Base-by-base conservation (phyloP, 2,113 vertebrate genomes). In the Mesitornis unicolor region DNA sequence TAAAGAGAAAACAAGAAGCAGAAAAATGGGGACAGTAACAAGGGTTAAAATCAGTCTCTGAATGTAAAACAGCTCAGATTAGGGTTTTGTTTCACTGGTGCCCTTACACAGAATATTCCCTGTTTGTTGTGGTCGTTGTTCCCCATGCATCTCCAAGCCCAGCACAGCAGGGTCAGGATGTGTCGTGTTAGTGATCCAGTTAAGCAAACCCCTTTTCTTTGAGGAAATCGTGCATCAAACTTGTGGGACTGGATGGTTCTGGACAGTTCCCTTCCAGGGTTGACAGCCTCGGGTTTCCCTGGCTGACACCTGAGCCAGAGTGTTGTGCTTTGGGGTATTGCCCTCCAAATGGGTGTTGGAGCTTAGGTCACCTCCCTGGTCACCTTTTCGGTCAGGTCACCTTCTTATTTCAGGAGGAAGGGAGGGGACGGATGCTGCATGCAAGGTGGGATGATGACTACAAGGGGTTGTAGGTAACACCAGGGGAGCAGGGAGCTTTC, bases 221-320 rank as follows among this genome's bases (percentile, higher is more conserved):
- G 50, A 26, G 77, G 38, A 40, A n/a, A 26, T 11, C 6, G 4
- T 12, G 26, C 35, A 10, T 15, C 67, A 9, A 1, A 29, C 59
- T 29, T 1, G 0, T 11, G 45, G 36, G 16, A 19, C 54, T 69
- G 40, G 20, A n/a, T 19, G 50, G 25, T 54, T 48, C 69, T 0
- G 0, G 20, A 4, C 1, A 1, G 17, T 45, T 90, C 7, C 24
- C 13, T 61, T 53, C 35, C 54, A 28, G 82, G 26, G 59, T 1
- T 7, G 22, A 38, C 40, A 18, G 29, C 20, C 31, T 75, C 8
- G 0, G 21, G 12, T 38, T 11, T 38, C 35, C 29, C 40, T 4
- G 6, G 3, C 29, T 51, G n/a, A 20, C 26, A 29, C 12, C 48
- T 26, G 33, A 51, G 31, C 17, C 2, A 4, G 48, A 54, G 10